Evolutionary conservation across 1,140 invertebrate genomes (phyloP).

Genomic region (Halesus radiatus): DNA sequence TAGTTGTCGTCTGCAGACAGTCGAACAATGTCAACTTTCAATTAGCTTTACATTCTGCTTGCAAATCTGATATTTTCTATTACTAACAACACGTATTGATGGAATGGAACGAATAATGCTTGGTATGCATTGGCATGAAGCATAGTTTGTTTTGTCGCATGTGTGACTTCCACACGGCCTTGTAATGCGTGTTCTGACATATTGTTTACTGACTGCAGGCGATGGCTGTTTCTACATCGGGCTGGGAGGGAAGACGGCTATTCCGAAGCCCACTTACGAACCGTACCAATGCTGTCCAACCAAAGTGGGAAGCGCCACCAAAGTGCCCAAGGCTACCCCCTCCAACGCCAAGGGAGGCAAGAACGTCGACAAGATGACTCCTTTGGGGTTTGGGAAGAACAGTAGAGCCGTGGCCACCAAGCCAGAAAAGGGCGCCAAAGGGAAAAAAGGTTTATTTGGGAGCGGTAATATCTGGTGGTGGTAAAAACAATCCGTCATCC

Average conservation of each 20-base stretch:
- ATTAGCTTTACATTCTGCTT: slow-evolving; percentile 57
- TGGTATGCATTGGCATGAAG: slow-evolving; percentile 51
- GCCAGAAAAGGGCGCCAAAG: slow-evolving; percentile 72
- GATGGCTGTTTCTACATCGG: slow-evolving; percentile 96
- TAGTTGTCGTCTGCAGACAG: slow-evolving; percentile 67
- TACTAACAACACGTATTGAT: slow-evolving; percentile 59
- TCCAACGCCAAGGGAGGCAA: slow-evolving; percentile 62
- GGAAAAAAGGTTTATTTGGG: slow-evolving; percentile 86
- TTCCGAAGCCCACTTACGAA: slow-evolving; percentile 85
- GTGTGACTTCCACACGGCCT: slow-evolving; percentile 47
- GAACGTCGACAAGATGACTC: slow-evolving; percentile 49
- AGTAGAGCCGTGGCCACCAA: slow-evolving; percentile 67
- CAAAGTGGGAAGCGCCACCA: slow-evolving; percentile 80
- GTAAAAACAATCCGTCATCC: slow-evolving; percentile 66
- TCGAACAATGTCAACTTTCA: slow-evolving; percentile 56
- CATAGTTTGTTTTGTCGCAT: slow-evolving; percentile 51
- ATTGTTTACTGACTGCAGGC: slow-evolving; percentile 79
- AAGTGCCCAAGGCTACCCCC: slow-evolving; percentile 77
- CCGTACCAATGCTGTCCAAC: slow-evolving; percentile 92
- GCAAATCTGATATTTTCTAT: slow-evolving; percentile 54
- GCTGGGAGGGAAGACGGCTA: slow-evolving; percentile 86
- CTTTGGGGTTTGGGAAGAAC: slow-evolving; percentile 51
- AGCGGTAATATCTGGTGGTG: slow-evolving; percentile 81
- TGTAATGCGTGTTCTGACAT: slow-evolving; percentile 57
- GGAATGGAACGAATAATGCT: slow-evolving; percentile 55